Base-by-base conservation (phyloP, 2,888 invertebrate species). In the Strigamia maritima region DNA sequence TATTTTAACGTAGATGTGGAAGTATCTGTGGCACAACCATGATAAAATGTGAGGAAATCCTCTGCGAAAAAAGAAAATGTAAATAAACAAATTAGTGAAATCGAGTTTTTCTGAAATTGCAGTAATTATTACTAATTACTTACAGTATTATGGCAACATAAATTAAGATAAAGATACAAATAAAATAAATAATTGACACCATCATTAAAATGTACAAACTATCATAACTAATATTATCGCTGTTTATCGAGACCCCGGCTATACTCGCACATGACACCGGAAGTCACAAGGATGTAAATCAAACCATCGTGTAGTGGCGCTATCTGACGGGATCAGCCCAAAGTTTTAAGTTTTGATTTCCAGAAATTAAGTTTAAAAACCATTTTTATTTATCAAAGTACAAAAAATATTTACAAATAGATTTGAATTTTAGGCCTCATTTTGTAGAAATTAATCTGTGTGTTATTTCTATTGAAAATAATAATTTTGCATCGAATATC, bases 11-110 rank as follows among this genome's bases (percentile, higher is more conserved):
- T 70, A 14, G 28, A 70, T 70, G 16, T 28, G 24, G 2, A 26
- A n/a, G n/a, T 70, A 70, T 70, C 24, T 70, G 28, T 70, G 14
- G 70, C 70, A 70, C n/a, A 70, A n/a, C 70, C 70, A 70, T 14
- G 70, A 70, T 28, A 70, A 70, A 28, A 70, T 28, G 28, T 70
- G 70, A n/a, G 70, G 70, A 70, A 70, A 28, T 28, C 2, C 70
- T 16, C 70, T 70, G 24, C 1, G 19, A 19, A n/a, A 19, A 54
- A 22, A 40, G 8, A 40, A 65, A 70, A 70, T 70, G 70, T 70
- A 70, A 70, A 70, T 28, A 70, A 70, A 70, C 16, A 7, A 3
- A 6, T 54, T 22, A 26, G 49, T 49, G 6, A 49, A 49, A 16
- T 16, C 14, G 14, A 19, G 14, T 16, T 19, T 49, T 49, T 12